Base-by-base conservation (phyloP, 1,140 invertebrate species). In the Drosophila rhopaloa region DNA sequence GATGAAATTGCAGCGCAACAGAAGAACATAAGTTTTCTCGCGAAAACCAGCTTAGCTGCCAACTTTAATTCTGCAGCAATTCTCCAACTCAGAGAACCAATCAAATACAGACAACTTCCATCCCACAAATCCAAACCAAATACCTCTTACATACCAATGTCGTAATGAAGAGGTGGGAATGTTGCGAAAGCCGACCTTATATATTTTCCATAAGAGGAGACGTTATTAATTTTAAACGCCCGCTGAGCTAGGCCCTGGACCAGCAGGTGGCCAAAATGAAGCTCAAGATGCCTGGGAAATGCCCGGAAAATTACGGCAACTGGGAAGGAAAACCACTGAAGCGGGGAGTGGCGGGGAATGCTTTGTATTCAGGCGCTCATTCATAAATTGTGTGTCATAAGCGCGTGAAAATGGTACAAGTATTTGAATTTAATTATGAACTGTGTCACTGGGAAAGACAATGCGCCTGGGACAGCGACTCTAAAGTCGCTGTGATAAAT, bases 361-460 rank as follows among this genome's bases (percentile, higher is more conserved):
- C 74, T 85, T 78, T 80, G 63, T 80, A 55, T 77, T 71, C 67
- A 57, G 53, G 53, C 62, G 51, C 61, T 84, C 80, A 89, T 88
- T 88, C 84, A 88, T 88, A 88, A 88, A 88, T 88, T 88, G 71
- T 73, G 70, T 77, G 80, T 89, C 84, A 78, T 84, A 89, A 89
- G 84, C 76, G 83, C 70, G 76, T 67, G 76, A 89, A 90, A 88
- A 84, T 84, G 68, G 81, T 75, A 78, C 76, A 84, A 89, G 84
- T 85, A 89, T 89, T 89, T 89, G 77, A 89, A 89, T 89, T 89
- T 89, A 89, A 89, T 89, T 89, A 89, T 90, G 81, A 89, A 84
- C 84, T 89, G 54, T 66, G 66, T 90, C 73, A 77, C 70, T 65
- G 50, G 40, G 44, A 59, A 32, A 79, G 84, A 88, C 84, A 89